Conservation (phyloP, 92 coral and sea anemone genomes). For the Porites divaricata region DNA sequence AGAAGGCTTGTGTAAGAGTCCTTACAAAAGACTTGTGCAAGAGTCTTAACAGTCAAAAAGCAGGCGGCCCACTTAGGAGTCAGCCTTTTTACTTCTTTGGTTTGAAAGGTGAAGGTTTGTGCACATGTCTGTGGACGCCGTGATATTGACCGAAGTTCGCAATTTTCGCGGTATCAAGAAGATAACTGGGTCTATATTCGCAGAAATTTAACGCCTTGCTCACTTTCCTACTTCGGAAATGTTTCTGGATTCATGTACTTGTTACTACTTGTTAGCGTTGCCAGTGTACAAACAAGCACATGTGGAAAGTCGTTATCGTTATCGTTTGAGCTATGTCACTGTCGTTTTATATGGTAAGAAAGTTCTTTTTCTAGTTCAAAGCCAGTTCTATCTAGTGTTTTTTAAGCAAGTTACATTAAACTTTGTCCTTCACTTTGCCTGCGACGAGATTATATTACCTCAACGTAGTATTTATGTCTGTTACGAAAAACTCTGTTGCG, state of each 20-base stretch:
- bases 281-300: not conserved
- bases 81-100: constrained; percentile 4
- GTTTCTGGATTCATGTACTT: not conserved
- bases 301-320: constrained; percentile 23
- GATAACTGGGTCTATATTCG: constrained; percentile 32
- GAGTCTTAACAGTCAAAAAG: no score
- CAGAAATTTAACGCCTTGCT: constrained; percentile 10
- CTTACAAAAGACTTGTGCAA: no score
- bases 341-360: constrained; percentile 22
- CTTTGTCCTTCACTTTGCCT: not conserved
- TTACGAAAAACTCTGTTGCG: no score
- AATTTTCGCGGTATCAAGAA: constrained; percentile 9
- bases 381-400: constrained; percentile 12
- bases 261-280: not conserved
- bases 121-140: constrained; percentile 14
- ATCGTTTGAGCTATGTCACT: constrained; percentile 4
- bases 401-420: constrained; percentile 40
- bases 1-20: no score
- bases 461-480: constrained; percentile 36
- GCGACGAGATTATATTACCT: constrained; percentile 9
- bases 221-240: not conserved
- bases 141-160: constrained; percentile 3
- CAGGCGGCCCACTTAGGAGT: no score
- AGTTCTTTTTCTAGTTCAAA: not conserved
- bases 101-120: constrained; percentile 15